phyloP scores from a whole-genome alignment of 1,140 invertebrate genomes.

The Polypedilum pembai region DNA sequence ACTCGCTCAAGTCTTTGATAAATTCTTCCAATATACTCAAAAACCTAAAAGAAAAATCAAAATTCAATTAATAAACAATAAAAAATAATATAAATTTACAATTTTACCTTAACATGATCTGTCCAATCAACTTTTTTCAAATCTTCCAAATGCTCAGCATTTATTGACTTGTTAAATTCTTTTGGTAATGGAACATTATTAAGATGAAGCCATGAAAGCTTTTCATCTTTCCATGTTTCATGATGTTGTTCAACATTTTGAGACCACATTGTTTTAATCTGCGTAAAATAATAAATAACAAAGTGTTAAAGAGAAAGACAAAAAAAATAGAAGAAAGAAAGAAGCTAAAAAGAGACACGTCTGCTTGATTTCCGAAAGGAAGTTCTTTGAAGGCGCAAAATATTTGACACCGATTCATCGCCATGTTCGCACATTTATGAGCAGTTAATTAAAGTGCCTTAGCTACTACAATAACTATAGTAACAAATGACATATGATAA shows the following conservation, averaged over 20 bases:
- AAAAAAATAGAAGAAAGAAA: not conserved
- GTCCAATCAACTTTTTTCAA: not conserved
- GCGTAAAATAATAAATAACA: not conserved
- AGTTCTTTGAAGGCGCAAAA: slow-evolving; percentile 24
- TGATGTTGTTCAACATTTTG: slow-evolving; percentile 3
- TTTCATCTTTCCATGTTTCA: not conserved
- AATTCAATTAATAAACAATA: not conserved
- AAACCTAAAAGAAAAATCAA: not conserved
- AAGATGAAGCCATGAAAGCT: not conserved
- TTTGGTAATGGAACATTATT: not conserved
- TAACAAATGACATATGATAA: not conserved
- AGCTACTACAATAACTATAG: too few relatives aligned
- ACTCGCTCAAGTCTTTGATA: not conserved
- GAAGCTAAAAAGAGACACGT: not conserved
- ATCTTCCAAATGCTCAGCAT: not conserved
- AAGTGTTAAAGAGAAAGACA: not conserved
- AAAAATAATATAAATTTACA: not conserved
- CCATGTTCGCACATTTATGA: too few relatives aligned
- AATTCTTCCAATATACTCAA: slow-evolving; percentile 12
- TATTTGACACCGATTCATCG: slow-evolving; percentile 11
- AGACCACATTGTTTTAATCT: not conserved
- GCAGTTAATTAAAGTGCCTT: too few relatives aligned
- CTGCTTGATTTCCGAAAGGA: slow-evolving; percentile 24
- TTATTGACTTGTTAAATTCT: not conserved
- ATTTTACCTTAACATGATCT: not conserved